These are phyloP conservation scores for Cichladusa arquata DNA, from an alignment of 2,113 vertebrate genomes.

Conservation along the genomic window DNA sequence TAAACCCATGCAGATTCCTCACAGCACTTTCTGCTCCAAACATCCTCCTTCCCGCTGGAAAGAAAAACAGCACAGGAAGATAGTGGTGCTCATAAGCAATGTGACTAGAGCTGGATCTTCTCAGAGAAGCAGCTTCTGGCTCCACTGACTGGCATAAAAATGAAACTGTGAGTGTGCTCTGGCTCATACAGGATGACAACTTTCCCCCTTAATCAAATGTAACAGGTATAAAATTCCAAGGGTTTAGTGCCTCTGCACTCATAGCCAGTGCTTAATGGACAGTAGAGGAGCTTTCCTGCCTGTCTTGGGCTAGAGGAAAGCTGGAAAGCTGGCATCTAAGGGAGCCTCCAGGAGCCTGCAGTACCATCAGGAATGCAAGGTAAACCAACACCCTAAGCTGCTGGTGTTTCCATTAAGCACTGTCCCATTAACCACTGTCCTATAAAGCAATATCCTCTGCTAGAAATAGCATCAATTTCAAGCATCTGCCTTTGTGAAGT, in stretches of 20 bases:
- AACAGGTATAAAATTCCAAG: not conserved
- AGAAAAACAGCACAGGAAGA: not conserved
- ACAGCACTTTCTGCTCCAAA: not conserved
- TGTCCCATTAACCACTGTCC: not conserved
- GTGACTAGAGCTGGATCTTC: not conserved
- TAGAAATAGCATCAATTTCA: not conserved
- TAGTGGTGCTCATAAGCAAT: not conserved
- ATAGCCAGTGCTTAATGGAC: not conserved
- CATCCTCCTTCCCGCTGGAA: not conserved
- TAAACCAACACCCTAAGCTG: accelerated
- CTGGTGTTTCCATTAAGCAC: not conserved
- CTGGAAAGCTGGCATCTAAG: not conserved
- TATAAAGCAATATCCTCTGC: not conserved
- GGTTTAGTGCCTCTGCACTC: not conserved
- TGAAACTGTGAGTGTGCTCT: not conserved
- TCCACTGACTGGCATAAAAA: not conserved
- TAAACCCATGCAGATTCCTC: not conserved
- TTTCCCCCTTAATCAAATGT: not conserved
- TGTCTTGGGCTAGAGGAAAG: not conserved
- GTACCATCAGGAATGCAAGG: not conserved
- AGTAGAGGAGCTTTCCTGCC: not conserved
- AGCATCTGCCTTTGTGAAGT: not conserved
- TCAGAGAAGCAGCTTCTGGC: not conserved
- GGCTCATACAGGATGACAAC: not conserved
- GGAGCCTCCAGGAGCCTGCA: not conserved